Evolutionary conservation across 2,888 invertebrate species (phyloP).

Genomic region (Macropis europaea): DNA sequence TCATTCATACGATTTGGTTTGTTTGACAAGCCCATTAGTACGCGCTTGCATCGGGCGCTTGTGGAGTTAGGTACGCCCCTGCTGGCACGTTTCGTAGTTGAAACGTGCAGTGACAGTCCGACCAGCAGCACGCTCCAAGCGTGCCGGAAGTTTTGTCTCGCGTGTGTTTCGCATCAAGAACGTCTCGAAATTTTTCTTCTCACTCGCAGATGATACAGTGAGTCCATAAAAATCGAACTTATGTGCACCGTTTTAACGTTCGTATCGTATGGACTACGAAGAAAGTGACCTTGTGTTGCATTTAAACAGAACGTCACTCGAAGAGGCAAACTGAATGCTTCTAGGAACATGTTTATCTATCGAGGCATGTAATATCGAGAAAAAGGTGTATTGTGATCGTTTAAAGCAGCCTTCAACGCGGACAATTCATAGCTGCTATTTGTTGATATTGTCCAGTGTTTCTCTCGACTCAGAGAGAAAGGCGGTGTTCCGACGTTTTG

Average conservation of each 20-base stretch:
- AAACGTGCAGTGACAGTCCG: slow-evolving; percentile 39
- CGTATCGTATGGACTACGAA: neutral
- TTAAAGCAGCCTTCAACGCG: neutral
- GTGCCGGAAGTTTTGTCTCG: slow-evolving; percentile 10
- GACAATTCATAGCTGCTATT: neutral
- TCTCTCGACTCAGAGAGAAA: neutral
- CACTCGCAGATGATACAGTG: neutral
- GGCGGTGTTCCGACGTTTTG: neutral
- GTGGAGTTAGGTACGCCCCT: slow-evolving; percentile 18
- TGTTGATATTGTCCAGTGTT: neutral
- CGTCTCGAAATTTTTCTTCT: neutral
- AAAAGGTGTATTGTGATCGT: neutral
- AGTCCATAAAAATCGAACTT: neutral
- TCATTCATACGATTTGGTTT: neutral
- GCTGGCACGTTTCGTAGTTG: slow-evolving; percentile 21
- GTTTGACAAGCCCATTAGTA: neutral
- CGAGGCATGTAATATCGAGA: neutral
- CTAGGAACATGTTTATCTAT: neutral
- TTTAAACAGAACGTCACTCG: neutral
- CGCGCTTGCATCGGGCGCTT: neutral
- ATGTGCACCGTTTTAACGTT: neutral
- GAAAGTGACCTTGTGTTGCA: neutral
- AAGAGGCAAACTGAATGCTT: slow-evolving; percentile 4
- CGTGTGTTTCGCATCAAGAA: neutral
- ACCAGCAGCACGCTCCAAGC: slow-evolving; percentile 42